Percentiles rank a stretch among this genome's conserved stretches.
These are phyloP conservation scores for Macrosteles quadrilineatus DNA, from an alignment of 1,140 invertebrate genomes.

Conservation along the genomic window DNA sequence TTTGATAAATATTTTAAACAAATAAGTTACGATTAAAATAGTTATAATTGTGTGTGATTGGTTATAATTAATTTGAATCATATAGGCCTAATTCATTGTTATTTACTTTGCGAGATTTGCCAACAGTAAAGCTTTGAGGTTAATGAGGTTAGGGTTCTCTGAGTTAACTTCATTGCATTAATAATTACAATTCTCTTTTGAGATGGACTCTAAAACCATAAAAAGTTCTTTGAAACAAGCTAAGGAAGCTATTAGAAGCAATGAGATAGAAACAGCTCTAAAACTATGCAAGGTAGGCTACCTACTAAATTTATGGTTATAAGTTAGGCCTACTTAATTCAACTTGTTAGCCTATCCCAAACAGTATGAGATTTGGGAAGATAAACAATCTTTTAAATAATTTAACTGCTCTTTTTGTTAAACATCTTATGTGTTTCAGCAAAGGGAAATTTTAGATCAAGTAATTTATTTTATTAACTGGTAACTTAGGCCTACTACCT, in stretches of 20 bases:
- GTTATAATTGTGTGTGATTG: too few species aligned
- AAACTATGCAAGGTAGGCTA: constrained; percentile 53
- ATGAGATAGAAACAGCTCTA: constrained; percentile 54
- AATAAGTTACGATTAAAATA: too few species aligned
- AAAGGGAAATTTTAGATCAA: neutral
- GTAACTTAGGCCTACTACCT: too few species aligned
- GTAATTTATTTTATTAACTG: too few species aligned
- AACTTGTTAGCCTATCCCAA: neutral
- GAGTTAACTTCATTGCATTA: too few species aligned
- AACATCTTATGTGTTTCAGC: neutral
- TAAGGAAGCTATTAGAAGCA: constrained; percentile 52
- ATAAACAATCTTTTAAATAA: neutral
- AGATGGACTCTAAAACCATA: constrained; percentile 42
- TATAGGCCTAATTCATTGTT: too few species aligned
- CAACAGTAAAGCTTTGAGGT: too few species aligned
- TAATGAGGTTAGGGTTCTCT: too few species aligned
- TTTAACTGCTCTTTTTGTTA: neutral
- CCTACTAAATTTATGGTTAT: neutral
- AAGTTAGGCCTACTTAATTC: neutral
- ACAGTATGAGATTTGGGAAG: neutral
- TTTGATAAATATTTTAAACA: too few species aligned
- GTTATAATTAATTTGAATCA: too few species aligned
- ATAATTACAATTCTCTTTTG: neutral
- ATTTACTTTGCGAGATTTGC: too few species aligned
- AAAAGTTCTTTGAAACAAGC: constrained; percentile 53